Percentiles rank a stretch among this genome's conserved stretches.
phyloP scores from a whole-genome alignment of 2,113 vertebrate genomes.

The Corythaixoides concolor region DNA sequence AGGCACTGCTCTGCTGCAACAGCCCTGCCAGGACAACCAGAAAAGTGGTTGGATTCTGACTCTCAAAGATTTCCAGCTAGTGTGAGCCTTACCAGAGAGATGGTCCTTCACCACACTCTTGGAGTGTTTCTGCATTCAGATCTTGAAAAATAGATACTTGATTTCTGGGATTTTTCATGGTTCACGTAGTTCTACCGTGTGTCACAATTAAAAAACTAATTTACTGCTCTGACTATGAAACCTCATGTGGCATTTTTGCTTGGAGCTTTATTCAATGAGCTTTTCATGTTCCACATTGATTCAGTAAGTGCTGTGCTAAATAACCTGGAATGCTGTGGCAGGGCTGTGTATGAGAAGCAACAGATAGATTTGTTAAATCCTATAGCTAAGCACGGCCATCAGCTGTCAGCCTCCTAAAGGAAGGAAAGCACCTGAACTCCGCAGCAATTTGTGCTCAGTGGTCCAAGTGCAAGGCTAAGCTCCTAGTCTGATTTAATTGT shows the following conservation, averaged over 20 bases:
- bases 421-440: background rate
- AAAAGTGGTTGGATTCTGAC: background rate
- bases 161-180: background rate
- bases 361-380: background rate
- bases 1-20: background rate
- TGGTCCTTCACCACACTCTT: background rate
- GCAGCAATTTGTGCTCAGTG: fast-evolving
- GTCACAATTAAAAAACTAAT: background rate
- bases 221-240: background rate
- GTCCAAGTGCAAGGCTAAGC: background rate
- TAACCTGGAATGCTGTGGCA: background rate
- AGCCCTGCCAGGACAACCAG: background rate
- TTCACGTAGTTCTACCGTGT: background rate
- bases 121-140: background rate
- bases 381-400: background rate
- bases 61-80: background rate
- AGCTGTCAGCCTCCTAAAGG: background rate
- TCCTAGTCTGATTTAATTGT: background rate
- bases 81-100: background rate
- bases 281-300: background rate
- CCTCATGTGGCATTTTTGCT: background rate
- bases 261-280: background rate
- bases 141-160: background rate
- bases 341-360: background rate
- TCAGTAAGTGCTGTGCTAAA: background rate